These are phyloP conservation scores for Leptobrachium ailaonicum DNA, from an alignment of 2,113 vertebrate species.

Conservation along the genomic window DNA sequence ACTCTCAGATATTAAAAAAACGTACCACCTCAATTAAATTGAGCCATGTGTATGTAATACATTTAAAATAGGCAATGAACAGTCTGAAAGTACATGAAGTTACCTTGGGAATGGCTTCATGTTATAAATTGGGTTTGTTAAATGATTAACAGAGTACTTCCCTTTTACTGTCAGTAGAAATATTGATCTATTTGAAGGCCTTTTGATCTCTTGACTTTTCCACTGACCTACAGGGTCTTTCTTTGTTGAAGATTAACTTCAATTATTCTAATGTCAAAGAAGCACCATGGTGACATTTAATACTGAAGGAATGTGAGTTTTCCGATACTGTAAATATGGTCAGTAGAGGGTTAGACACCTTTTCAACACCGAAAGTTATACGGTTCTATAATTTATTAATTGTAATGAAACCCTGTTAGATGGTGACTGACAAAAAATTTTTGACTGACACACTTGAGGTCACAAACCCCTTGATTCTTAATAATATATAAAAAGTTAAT, in stretches of 20 bases:
- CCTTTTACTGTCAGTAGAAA: no score
- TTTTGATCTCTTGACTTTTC: background rate
- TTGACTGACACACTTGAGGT: background rate
- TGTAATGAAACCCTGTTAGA: background rate
- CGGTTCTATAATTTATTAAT: background rate
- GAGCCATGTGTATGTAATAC: no score
- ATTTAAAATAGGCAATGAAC: no score
- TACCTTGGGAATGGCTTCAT: no score
- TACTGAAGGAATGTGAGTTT: background rate
- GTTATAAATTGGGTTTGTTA: no score
- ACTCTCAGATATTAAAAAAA: no score
- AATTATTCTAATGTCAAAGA: no score
- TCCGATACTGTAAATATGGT: background rate
- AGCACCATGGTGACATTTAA: background rate
- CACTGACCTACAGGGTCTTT: background rate
- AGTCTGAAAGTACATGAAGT: no score
- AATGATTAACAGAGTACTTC: no score
- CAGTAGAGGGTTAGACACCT: slow-evolving; percentile 4
- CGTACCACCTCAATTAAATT: no score
- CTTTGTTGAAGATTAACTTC: no score
- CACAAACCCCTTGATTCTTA: background rate
- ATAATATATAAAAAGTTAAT: no score
- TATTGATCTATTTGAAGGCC: background rate
- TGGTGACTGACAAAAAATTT: background rate
- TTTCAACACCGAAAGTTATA: background rate